These are phyloP conservation scores for Notothenia coriiceps DNA, from an alignment of 2,113 vertebrate genomes.

Conservation along the genomic window DNA sequence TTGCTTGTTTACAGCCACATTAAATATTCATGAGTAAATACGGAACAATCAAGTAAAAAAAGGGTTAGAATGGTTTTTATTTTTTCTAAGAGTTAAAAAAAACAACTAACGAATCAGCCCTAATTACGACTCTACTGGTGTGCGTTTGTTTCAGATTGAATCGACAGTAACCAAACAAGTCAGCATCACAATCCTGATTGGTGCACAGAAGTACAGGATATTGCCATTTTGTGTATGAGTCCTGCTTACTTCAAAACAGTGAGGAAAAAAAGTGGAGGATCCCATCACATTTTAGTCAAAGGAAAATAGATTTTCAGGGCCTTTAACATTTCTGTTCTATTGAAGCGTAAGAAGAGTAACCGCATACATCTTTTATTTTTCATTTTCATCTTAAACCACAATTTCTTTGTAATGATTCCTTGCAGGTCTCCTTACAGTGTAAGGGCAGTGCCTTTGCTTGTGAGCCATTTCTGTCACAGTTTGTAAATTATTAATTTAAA, in stretches of 20 bases:
- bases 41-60: neutral
- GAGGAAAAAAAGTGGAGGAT: too few relatives aligned
- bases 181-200: neutral
- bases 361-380: too few relatives aligned
- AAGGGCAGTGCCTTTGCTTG: slow-evolving; percentile 19
- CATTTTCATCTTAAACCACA: too few relatives aligned
- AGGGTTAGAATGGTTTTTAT: too few relatives aligned
- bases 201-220: neutral
- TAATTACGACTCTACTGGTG: neutral
- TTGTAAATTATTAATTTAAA: slow-evolving; percentile 80
- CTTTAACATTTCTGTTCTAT: neutral
- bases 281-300: too few relatives aligned
- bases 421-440: slow-evolving; percentile 31
- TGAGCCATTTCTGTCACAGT: slow-evolving; percentile 66
- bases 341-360: neutral
- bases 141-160: neutral
- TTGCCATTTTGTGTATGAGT: neutral
- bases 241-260: neutral
- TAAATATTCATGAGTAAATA: neutral
- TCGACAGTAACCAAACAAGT: neutral
- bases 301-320: neutral
- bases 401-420: slow-evolving; percentile 24
- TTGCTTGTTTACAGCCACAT: neutral
- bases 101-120: neutral
- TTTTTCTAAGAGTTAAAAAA: neutral